These are phyloP conservation scores for Luscinia luscinia DNA, from an alignment of 2,797 vertebrate genomes.

Conservation along the genomic window DNA sequence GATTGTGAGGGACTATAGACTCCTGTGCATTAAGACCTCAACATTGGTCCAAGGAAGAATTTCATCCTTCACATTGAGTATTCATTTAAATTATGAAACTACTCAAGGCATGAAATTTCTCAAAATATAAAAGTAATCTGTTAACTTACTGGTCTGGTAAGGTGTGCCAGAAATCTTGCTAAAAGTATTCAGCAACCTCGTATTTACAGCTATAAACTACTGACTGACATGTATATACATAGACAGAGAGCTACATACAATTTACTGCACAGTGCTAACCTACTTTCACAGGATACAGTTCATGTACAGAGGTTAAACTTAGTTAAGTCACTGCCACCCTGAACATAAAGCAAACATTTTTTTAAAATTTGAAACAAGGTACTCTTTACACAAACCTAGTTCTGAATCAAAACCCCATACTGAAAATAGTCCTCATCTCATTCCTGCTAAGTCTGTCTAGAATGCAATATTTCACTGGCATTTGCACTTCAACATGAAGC, in stretches of 20 bases:
- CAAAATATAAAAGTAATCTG: neutral
- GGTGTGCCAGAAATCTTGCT: neutral
- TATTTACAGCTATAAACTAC: slow-evolving; percentile 12
- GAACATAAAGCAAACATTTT: neutral
- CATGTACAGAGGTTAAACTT: slow-evolving; percentile 7
- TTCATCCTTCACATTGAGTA: neutral
- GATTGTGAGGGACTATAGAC: neutral
- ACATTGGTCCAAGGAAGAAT: neutral
- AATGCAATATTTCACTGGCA: neutral
- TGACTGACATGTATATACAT: neutral
- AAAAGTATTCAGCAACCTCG: neutral
- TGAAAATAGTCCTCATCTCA: neutral
- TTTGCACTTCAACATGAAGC: slow-evolving; percentile 62
- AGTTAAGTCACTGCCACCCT: neutral
- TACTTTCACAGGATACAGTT: slow-evolving; percentile 11
- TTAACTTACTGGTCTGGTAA: neutral
- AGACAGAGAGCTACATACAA: neutral
- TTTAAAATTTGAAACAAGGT: neutral
- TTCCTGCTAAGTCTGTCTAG: slow-evolving; percentile 10
- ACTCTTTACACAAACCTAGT: neutral
- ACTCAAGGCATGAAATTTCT: slow-evolving; percentile 15
- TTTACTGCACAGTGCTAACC: neutral
- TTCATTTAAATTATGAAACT: slow-evolving; percentile 19
- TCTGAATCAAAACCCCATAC: neutral
- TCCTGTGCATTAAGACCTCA: neutral